A percentile compares a stretch with the other conserved stretches of the same genome.
Evolutionary conservation across 2,888 invertebrate genomes (phyloP).

Genomic region (Xanthorhoe spadicearia): DNA sequence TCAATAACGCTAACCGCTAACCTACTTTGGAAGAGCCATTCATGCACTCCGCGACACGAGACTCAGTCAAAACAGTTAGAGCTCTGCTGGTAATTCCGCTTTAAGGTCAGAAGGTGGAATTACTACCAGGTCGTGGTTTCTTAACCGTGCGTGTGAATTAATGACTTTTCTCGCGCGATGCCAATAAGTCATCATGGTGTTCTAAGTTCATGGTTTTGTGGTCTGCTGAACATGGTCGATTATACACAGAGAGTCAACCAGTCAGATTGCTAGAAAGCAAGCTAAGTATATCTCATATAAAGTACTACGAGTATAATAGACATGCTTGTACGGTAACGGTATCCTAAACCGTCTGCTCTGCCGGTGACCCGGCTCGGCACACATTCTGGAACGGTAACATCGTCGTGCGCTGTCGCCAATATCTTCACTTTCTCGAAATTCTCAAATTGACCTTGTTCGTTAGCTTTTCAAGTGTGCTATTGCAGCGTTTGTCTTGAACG

Average conservation of each 20-base stretch:
- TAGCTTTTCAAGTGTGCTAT: neutral
- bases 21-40: constrained; percentile 11
- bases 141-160: neutral
- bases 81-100: neutral
- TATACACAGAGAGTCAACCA: neutral
- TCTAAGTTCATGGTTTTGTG: too few species aligned
- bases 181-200: too few species aligned
- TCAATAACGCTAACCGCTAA: constrained; percentile 6
- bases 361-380: constrained; percentile 60
- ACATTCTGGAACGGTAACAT: constrained; percentile 53
- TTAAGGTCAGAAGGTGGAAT: neutral
- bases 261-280: neutral
- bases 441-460: constrained; percentile 41
- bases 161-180: neutral
- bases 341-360: constrained; percentile 38
- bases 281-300: neutral
- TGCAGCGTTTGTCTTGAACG: neutral
- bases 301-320: constrained; percentile 14
- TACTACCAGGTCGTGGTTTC: neutral
- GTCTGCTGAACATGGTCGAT: too few species aligned
- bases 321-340: constrained; percentile 37
- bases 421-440: constrained; percentile 53
- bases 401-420: constrained; percentile 48
- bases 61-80: neutral
- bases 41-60: constrained; percentile 7